phyloP scores from a whole-genome alignment of 2,888 invertebrate genomes.

The Macrosiphum euphorbiae region DNA sequence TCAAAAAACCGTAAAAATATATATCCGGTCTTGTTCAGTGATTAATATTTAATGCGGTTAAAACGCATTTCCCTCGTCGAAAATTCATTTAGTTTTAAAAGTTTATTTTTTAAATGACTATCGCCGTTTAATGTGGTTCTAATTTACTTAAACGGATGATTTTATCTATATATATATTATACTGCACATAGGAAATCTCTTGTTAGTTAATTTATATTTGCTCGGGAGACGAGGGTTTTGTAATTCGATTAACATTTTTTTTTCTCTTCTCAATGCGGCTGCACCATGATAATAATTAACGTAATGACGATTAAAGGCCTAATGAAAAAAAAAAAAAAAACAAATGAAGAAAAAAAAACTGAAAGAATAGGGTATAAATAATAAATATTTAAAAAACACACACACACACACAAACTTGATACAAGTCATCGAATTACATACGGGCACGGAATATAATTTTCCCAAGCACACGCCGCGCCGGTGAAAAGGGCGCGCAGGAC shows the following conservation, averaged over 20 bases:
- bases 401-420: neutral
- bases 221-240: constrained; percentile 50
- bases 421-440: constrained; percentile 48
- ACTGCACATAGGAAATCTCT: constrained; percentile 40
- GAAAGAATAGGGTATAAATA: constrained; percentile 37
- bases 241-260: constrained; percentile 54
- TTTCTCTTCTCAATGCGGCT: neutral
- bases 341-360: constrained; percentile 25
- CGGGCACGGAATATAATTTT: constrained; percentile 3
- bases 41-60: constrained; percentile 35
- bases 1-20: neutral
- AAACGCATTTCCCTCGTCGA: neutral
- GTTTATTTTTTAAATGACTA: constrained; percentile 39
- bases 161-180: constrained; percentile 23
- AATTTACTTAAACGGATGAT: constrained; percentile 50
- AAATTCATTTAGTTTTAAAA: constrained; percentile 33
- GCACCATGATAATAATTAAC: constrained; percentile 44
- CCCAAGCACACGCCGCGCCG: neutral
- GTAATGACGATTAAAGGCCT: constrained; percentile 20
- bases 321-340: neutral
- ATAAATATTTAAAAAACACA: constrained; percentile 18
- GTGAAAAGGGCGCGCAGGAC: neutral
- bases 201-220: constrained; percentile 46
- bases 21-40: constrained; percentile 19
- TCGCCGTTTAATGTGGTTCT: neutral